Conservation (phyloP, 2,113 vertebrate genomes). For the Aegypius monachus region DNA sequence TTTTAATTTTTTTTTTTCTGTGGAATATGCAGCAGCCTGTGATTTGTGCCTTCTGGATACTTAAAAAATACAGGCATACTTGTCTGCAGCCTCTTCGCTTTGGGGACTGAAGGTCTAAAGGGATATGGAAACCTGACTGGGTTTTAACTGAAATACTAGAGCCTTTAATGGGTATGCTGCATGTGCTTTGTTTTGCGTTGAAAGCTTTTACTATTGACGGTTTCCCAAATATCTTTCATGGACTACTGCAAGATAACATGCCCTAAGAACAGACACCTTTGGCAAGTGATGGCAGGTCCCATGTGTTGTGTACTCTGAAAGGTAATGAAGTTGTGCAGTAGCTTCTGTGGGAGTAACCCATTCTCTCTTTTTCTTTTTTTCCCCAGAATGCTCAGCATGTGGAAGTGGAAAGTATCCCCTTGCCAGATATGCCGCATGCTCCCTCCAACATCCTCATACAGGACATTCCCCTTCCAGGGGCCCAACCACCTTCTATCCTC, state of each 20-base stretch:
- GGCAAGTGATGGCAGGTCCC: neutral
- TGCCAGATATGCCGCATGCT: conserved; percentile 97
- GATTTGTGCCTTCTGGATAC: neutral
- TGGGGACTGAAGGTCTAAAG: neutral
- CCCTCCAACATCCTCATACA: conserved; percentile 97
- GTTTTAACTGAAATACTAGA: neutral
- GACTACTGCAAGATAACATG: neutral
- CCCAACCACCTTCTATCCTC: conserved; percentile 96
- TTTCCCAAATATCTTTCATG: neutral
- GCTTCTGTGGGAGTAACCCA: neutral
- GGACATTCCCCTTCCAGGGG: conserved; percentile 95
- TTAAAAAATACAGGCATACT: neutral
- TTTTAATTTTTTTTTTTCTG: neutral
- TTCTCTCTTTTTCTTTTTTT: neutral
- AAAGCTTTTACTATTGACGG: neutral
- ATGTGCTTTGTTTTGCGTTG: neutral
- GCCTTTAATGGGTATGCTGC: neutral
- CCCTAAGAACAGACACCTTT: neutral
- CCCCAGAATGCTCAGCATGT: conserved; percentile 96
- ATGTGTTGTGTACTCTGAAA: neutral
- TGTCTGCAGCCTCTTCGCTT: neutral
- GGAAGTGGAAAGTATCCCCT: conserved; percentile 96
- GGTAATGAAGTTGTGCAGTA: neutral
- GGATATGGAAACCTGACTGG: neutral
- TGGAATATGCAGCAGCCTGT: neutral